Conservation (phyloP, 2,888 invertebrate species). For the Andrena trimmerana region DNA sequence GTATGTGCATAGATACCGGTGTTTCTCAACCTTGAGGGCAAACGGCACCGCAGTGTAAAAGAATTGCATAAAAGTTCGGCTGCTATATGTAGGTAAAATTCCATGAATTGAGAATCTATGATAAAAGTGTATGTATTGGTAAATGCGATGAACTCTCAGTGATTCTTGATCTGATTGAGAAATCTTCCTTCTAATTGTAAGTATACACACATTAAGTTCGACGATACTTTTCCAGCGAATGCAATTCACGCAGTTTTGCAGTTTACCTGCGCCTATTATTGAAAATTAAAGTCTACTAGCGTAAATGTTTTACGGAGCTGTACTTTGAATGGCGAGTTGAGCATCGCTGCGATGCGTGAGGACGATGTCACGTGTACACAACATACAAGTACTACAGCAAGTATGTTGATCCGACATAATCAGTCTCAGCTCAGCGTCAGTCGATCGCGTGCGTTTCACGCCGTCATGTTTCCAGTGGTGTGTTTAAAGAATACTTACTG, state of each 20-base stretch:
- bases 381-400: conserved; percentile 5
- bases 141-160: neutral
- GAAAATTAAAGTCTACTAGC: no score
- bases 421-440: conserved; percentile 35
- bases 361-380: conserved; percentile 37
- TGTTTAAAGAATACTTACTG: neutral
- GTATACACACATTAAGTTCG: neutral
- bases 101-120: conserved; percentile 1
- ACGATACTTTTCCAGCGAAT: no score
- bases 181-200: neutral
- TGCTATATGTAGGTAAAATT: neutral
- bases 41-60: neutral
- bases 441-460: conserved; percentile 22
- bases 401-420: conserved; percentile 43
- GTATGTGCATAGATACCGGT: neutral
- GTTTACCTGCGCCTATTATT: no score
- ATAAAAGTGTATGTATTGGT: neutral
- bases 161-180: neutral
- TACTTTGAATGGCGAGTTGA: neutral
- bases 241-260: no score
- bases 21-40: neutral
- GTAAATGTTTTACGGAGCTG: neutral
- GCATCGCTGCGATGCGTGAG: conserved; percentile 6
- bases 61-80: neutral
- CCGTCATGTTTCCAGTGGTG: conserved; percentile 10